These are phyloP conservation scores for Parnassius apollo DNA, from an alignment of 2,888 invertebrate species.

Conservation along the genomic window DNA sequence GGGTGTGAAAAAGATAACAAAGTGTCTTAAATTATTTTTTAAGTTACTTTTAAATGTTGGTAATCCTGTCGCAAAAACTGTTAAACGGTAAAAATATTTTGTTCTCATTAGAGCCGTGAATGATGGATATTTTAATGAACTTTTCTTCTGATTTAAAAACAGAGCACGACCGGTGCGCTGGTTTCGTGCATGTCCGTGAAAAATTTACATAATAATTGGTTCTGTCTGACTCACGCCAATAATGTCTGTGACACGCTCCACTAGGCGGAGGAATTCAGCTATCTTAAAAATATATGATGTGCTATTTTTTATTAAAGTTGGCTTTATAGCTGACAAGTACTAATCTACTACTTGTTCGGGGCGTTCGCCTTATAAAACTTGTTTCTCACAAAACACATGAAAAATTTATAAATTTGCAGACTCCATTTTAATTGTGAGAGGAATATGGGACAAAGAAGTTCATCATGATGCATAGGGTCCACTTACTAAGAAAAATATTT, in stretches of 20 bases:
- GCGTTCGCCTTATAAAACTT: too few species aligned
- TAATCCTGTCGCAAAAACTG: slow-evolving; percentile 8
- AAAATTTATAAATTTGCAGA: too few species aligned
- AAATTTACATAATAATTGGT: slow-evolving; percentile 54
- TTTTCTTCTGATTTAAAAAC: slow-evolving; percentile 32
- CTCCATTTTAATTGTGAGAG: too few species aligned
- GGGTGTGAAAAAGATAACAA: slow-evolving; percentile 12
- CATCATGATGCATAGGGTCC: too few species aligned
- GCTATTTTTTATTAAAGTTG: slow-evolving; percentile 9
- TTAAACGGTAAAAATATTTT: slow-evolving; percentile 1
- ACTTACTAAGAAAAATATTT: too few species aligned
- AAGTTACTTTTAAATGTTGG: not conserved
- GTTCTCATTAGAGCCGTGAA: slow-evolving; percentile 1
- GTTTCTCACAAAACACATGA: too few species aligned
- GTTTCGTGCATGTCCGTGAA: slow-evolving; percentile 38
- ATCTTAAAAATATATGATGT: slow-evolving; percentile 32
- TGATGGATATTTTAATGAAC: slow-evolving; percentile 39
- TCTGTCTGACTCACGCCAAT: slow-evolving; percentile 33
- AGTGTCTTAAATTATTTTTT: not conserved
- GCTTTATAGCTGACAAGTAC: too few species aligned
- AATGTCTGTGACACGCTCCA: slow-evolving; percentile 35
- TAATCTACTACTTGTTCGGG: too few species aligned
- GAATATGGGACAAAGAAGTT: too few species aligned
- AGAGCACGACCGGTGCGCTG: slow-evolving; percentile 29
- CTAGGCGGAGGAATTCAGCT: slow-evolving; percentile 38